Percentiles rank a stretch among this genome's conserved stretches.
phyloP scores from a whole-genome alignment of 2,797 vertebrate species.

The Catharus ustulatus region DNA sequence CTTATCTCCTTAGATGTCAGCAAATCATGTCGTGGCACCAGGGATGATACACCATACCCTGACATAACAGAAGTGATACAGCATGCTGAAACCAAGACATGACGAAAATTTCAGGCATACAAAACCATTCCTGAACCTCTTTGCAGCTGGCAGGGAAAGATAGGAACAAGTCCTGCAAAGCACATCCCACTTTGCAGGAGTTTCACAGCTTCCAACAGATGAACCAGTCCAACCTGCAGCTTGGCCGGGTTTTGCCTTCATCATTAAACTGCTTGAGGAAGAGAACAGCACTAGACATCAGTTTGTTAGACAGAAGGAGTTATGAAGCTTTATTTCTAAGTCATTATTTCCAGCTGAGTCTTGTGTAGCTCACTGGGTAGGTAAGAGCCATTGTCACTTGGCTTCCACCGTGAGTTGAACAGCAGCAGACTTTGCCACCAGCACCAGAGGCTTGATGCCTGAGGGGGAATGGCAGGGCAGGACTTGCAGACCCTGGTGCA shows the following conservation, averaged over 20 bases:
- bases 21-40: neutral
- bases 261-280: neutral
- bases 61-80: neutral
- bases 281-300: neutral
- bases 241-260: neutral
- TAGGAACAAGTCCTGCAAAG: neutral
- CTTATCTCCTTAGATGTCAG: conserved; percentile 20
- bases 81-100: neutral
- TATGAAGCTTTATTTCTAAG: neutral
- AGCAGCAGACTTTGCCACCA: neutral
- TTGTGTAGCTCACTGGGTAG: neutral
- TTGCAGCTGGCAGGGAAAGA: neutral
- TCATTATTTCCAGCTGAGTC: neutral
- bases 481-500: neutral
- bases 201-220: neutral
- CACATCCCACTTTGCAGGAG: neutral
- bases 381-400: neutral
- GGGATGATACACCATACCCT: neutral
- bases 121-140: neutral
- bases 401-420: neutral
- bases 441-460: neutral
- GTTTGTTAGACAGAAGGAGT: neutral
- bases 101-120: neutral
- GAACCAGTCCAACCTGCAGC: neutral
- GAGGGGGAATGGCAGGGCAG: neutral